Evolutionary conservation across 2,888 invertebrate species (phyloP).

Genomic region (Lepidochrysops patricia): DNA sequence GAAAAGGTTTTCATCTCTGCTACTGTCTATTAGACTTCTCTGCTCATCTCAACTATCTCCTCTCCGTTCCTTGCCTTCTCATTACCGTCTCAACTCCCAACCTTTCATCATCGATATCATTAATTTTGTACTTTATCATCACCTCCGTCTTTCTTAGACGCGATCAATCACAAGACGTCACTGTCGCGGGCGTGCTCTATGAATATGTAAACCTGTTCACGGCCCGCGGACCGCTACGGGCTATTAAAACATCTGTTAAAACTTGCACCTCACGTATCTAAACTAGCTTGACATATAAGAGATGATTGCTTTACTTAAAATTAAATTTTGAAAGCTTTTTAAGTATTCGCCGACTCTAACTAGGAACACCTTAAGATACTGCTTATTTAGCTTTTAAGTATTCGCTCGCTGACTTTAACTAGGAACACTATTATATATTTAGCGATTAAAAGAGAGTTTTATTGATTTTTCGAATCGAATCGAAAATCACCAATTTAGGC

Average conservation of each 20-base stretch:
- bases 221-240: constrained; percentile 18
- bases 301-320: background rate
- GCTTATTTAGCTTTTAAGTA: no score
- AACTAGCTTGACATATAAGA: background rate
- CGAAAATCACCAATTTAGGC: no score
- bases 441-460: no score
- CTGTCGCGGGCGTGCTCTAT: constrained; percentile 49
- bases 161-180: constrained; percentile 47
- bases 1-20: no score
- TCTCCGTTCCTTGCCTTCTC: background rate
- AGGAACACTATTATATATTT: no score
- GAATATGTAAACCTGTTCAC: constrained; percentile 58
- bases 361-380: no score
- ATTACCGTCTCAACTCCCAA: background rate
- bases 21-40: no score
- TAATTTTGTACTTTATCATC: background rate
- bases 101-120: background rate
- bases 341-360: no score
- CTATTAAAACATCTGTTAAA: constrained; percentile 2
- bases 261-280: background rate
- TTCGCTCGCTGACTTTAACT: no score
- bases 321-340: background rate
- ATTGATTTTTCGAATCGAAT: no score
- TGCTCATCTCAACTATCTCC: no score
- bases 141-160: background rate